Percentiles rank a stretch among this genome's conserved stretches.
Evolutionary conservation across 2,113 vertebrate species (phyloP).

Genomic region (Scomber colias): DNA sequence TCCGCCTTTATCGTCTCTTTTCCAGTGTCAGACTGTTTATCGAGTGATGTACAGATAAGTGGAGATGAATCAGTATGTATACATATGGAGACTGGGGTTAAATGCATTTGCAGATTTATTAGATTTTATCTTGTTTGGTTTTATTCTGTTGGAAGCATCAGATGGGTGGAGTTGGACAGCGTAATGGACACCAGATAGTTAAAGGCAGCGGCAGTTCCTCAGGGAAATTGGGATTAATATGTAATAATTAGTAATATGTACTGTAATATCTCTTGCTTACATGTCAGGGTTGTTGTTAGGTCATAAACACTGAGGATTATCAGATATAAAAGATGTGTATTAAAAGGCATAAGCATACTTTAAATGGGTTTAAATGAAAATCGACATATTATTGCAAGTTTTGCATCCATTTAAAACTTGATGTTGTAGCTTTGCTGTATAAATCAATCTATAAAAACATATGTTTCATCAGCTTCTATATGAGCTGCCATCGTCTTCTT

Average conservation of each 20-base stretch:
- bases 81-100: neutral
- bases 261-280: neutral
- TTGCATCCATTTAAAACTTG: too few species aligned
- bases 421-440: too few species aligned
- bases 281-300: neutral
- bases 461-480: neutral
- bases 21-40: slow-evolving; percentile 5
- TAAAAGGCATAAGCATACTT: neutral
- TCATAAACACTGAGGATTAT: neutral
- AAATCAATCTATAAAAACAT: too few species aligned
- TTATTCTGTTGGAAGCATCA: neutral
- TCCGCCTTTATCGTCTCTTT: slow-evolving; percentile 14
- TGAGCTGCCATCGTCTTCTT: neutral
- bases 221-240: slow-evolving; percentile 3
- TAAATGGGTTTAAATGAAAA: neutral
- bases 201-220: slow-evolving; percentile 2
- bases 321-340: too few species aligned
- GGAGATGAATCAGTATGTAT: slow-evolving; percentile 13
- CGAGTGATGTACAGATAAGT: neutral
- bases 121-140: neutral
- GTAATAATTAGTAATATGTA: neutral
- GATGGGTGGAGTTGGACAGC: slow-evolving; percentile 13
- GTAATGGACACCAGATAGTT: neutral
- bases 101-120: neutral
- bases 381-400: too few species aligned